phyloP scores from a whole-genome alignment of 2,113 vertebrate species.

The Egretta garzetta region DNA sequence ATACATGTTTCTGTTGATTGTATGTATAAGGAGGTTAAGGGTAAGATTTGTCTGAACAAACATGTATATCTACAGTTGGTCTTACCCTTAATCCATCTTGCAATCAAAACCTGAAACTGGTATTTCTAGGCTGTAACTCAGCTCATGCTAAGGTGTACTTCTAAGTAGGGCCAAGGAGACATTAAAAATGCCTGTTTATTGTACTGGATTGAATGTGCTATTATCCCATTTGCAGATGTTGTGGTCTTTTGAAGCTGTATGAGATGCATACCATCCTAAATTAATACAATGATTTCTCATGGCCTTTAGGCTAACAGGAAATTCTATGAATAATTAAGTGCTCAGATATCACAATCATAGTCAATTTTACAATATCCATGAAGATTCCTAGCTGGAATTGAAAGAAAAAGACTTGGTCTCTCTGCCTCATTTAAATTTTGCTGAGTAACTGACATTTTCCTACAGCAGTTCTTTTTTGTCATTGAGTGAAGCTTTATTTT shows the following conservation, averaged over 20 bases:
- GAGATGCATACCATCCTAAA: neutral
- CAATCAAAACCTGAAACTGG: neutral
- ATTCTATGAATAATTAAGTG: neutral
- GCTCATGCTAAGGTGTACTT: neutral
- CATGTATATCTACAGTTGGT: rapidly evolving
- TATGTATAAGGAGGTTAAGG: neutral
- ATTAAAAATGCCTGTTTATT: neutral
- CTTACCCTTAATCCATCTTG: neutral
- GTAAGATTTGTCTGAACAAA: neutral
- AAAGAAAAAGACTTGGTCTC: neutral
- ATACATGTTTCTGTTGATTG: rapidly evolving
- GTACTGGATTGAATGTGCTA: neutral
- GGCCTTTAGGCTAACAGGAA: neutral
- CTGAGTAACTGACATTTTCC: neutral
- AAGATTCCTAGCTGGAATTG: neutral
- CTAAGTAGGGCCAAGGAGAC: neutral
- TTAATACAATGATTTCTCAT: neutral
- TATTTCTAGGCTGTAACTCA: neutral
- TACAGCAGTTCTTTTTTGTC: neutral
- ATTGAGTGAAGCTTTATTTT: neutral
- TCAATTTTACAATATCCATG: neutral
- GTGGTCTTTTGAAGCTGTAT: neutral
- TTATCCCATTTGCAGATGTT: neutral
- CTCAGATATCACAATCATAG: neutral
- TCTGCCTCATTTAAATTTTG: neutral